phyloP scores from a whole-genome alignment of 2,888 invertebrate species.

The Fragum whitleyi region DNA sequence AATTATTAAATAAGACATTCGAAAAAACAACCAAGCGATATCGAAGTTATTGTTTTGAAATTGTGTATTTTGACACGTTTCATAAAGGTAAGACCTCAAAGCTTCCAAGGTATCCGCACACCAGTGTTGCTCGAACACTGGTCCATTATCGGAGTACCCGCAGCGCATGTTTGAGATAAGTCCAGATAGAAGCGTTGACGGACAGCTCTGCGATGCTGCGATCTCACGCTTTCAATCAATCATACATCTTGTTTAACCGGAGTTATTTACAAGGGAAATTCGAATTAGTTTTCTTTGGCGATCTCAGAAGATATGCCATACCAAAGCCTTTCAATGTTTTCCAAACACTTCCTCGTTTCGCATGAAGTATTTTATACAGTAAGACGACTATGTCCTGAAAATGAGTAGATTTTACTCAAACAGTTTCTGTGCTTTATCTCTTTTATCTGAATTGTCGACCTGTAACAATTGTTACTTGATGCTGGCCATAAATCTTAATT shows the following conservation, averaged over 20 bases:
- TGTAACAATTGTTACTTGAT: too few relatives aligned
- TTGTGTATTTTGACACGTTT: background rate
- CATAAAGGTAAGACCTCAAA: background rate
- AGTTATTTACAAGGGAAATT: background rate
- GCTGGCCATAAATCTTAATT: too few relatives aligned
- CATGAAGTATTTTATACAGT: too few relatives aligned
- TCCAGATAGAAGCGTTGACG: constrained; percentile 10
- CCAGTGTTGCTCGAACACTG: constrained; percentile 16
- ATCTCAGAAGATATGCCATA: background rate
- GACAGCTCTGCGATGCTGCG: constrained; percentile 17
- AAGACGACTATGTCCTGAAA: too few relatives aligned
- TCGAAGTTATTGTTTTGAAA: too few relatives aligned
- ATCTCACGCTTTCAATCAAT: constrained; percentile 26
- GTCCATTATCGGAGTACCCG: constrained; percentile 22
- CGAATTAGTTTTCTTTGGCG: background rate
- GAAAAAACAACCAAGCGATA: too few relatives aligned
- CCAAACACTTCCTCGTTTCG: too few relatives aligned
- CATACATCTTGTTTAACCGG: constrained; percentile 13
- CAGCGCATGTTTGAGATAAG: constrained; percentile 24
- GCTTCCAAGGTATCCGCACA: background rate
- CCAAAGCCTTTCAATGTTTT: too few relatives aligned
- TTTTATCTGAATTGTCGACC: too few relatives aligned
- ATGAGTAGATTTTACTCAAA: too few relatives aligned
- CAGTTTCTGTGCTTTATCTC: too few relatives aligned
- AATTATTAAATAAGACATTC: too few relatives aligned